Base-by-base conservation (phyloP, 2,797 vertebrate genomes). In the Rhabdomys pumilio region DNA sequence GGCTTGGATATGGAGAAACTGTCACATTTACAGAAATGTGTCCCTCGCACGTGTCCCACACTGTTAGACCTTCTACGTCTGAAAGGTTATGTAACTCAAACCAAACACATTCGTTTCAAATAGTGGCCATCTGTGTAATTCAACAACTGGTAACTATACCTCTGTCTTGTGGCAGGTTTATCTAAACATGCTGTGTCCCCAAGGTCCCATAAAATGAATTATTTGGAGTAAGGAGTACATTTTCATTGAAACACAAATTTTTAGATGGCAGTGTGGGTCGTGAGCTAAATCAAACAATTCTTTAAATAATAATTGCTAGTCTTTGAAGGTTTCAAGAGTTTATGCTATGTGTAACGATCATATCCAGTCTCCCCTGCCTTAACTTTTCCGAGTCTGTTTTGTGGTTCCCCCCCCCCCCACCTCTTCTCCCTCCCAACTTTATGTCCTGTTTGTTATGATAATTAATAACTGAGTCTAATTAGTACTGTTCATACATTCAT, bases 171-270 rank as follows among this genome's bases (percentile, higher is more conserved):
- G 38, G n/a, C 69, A 80, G 53, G 95, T 26, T 22, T 83, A 5
- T n/a, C 13, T 93, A 86, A 85, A 24, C 61, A 53, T 24, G 13
- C 61, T 69, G 3, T 47, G 5, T 85, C n/a, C 38, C 38, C 86
- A 79, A 61, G 91, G 11, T 76, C 88, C 44, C 24, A 1, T 93
- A 57, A 77, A 91, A 15, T 88, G 15, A 87, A 12, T 79, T 59
- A 2, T 85, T 97, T 90, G 19, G 50, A 80, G 80, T 69, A 82
- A 93, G 9, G 22, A 34, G 1, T 0, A 86, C 61, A 65, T 95
- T 93, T 92, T 83, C 53, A 88, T 75, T 59, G 4, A 87, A 95
- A 80, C 34, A 92, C 59, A 92, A 95, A 86, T 34, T 90, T 93
- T 72, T 83, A 93, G 88, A 47, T 93, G 10, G 19, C 94, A 20